Percentiles rank a stretch among this genome's conserved stretches.
phyloP scores from a whole-genome alignment of 2,797 vertebrate species.

The Paguma larvata region DNA sequence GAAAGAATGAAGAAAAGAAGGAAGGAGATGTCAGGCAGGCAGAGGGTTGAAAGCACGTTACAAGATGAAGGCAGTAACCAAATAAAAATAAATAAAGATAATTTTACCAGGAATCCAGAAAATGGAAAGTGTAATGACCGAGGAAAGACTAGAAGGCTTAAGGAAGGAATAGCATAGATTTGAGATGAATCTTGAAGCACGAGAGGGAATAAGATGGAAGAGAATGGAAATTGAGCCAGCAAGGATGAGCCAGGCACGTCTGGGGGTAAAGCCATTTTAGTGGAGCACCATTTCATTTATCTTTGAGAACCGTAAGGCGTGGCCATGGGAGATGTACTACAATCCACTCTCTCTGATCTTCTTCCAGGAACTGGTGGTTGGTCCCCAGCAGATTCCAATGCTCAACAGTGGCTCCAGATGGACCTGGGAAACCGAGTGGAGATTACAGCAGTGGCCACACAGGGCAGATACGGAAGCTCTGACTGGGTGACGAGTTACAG shows the following conservation, averaged over 20 bases:
- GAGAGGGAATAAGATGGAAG: not conserved
- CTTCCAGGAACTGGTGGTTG: constrained; percentile 95
- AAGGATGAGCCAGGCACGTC: not conserved
- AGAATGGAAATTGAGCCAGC: not conserved
- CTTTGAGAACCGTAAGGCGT: not conserved
- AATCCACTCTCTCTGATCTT: constrained; percentile 42
- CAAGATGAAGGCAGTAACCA: not conserved
- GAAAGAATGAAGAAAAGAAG: not conserved
- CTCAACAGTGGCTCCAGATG: constrained; percentile 95
- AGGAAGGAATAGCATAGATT: not conserved
- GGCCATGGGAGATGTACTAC: not conserved
- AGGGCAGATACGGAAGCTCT: constrained; percentile 95
- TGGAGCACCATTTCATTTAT: not conserved
- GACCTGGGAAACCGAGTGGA: constrained; percentile 94
- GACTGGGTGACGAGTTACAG: constrained; percentile 95
- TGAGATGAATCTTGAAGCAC: not conserved
- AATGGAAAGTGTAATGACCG: not conserved
- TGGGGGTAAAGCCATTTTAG: rapidly evolving
- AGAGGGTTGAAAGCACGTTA: not conserved
- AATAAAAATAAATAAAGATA: not conserved
- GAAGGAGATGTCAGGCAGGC: not conserved
- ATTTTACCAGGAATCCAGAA: not conserved
- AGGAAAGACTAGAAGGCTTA: not conserved
- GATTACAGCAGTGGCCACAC: constrained; percentile 93
- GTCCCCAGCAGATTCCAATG: constrained; percentile 92